A percentile compares a stretch with the other conserved stretches of the same genome.
Conservation (phyloP, 1,140 invertebrate species). For the Teleogryllus occipitalis region DNA sequence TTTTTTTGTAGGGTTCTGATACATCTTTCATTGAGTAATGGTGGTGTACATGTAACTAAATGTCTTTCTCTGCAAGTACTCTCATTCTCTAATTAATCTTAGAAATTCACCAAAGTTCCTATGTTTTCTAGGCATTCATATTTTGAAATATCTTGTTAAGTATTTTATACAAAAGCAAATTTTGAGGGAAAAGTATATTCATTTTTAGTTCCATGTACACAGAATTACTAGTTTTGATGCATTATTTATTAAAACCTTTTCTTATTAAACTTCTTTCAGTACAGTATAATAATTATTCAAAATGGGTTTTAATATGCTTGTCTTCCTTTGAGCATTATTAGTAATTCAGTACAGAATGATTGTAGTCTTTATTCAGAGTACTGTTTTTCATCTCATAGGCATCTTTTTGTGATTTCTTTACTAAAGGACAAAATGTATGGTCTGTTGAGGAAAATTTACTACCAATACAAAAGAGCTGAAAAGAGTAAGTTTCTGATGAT, state of each 20-base stretch:
- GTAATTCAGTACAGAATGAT: constrained; percentile 8
- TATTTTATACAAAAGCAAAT: too few species aligned
- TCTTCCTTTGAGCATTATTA: background rate
- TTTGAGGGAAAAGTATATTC: too few species aligned
- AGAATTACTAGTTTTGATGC: background rate
- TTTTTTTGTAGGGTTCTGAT: background rate
- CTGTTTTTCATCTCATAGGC: constrained; percentile 12
- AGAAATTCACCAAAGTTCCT: too few species aligned
- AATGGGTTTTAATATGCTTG: constrained; percentile 12
- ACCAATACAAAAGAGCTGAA: constrained; percentile 25
- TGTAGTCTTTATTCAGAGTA: background rate
- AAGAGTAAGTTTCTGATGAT: constrained; percentile 23
- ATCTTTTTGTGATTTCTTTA: constrained; percentile 21
- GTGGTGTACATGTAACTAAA: background rate
- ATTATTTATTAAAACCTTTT: background rate
- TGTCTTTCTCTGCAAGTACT: too few species aligned
- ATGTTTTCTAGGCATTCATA: too few species aligned
- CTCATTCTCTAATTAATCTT: too few species aligned
- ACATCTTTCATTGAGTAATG: background rate
- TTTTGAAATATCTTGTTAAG: too few species aligned
- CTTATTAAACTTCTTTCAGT: constrained; percentile 15
- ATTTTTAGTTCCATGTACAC: background rate
- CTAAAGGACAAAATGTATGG: constrained; percentile 24
- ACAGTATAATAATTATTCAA: constrained; percentile 7
- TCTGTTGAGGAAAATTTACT: constrained; percentile 25